Conservation (phyloP, 2,888 invertebrate genomes). For the Linnaemya vulpina region DNA sequence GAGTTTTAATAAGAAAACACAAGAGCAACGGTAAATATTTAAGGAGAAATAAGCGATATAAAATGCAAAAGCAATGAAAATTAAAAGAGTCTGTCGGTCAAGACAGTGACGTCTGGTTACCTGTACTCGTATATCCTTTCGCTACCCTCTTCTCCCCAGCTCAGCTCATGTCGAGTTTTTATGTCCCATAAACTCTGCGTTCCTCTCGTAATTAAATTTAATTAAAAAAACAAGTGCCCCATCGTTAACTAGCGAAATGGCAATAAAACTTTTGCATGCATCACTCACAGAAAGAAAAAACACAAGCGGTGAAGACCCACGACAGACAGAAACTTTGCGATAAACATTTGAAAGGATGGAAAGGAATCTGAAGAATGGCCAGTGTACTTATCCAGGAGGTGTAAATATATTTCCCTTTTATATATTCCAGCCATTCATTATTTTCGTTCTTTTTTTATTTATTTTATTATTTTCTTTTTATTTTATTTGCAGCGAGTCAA, state of each 20-base stretch:
- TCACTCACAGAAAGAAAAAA: conserved; percentile 16
- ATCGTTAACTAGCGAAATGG: conserved; percentile 9
- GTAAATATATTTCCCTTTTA: neutral
- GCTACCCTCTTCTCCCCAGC: neutral
- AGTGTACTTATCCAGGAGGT: neutral
- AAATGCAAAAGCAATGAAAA: conserved; percentile 27
- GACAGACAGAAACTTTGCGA: neutral
- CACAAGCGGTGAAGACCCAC: neutral
- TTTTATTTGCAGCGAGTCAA: neutral
- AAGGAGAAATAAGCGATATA: conserved; percentile 29
- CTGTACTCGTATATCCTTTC: conserved; percentile 16
- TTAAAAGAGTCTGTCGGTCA: conserved; percentile 23
- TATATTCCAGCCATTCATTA: neutral
- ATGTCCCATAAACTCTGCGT: conserved; percentile 57
- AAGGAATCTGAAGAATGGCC: neutral
- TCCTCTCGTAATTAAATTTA: conserved; percentile 63
- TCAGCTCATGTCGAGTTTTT: conserved; percentile 21
- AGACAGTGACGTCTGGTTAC: conserved; percentile 31
- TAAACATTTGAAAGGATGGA: neutral
- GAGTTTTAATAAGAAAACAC: conserved; percentile 28
- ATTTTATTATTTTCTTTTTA: no score
- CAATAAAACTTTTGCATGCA: conserved; percentile 50
- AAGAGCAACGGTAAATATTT: conserved; percentile 26
- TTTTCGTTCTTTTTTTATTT: no score
- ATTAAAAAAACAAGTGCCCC: conserved; percentile 55